Conservation (phyloP, 1,140 invertebrate species). For the Oscheius sp. region DNA sequence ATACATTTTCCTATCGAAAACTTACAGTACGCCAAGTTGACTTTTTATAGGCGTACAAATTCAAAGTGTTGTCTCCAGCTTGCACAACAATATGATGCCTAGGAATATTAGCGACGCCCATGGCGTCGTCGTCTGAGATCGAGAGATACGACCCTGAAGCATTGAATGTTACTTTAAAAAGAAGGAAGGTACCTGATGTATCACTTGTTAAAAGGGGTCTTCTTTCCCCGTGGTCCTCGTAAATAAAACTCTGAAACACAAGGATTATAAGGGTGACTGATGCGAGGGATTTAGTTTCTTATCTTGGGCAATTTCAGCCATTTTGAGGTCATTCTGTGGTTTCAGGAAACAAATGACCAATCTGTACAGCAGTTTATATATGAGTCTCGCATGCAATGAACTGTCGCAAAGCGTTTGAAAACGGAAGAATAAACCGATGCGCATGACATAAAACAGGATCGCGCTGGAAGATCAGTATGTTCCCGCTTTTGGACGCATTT, state of each 20-base stretch:
- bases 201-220: neutral
- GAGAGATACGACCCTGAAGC: neutral
- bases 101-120: neutral
- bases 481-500: too few species aligned
- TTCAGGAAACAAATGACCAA: neutral
- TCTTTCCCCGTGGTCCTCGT: neutral
- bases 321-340: neutral
- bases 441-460: neutral
- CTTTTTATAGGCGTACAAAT: slow-evolving; percentile 1
- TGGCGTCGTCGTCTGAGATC: neutral
- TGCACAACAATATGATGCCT: neutral
- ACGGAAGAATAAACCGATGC: neutral
- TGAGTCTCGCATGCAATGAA: too few species aligned
- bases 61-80: neutral
- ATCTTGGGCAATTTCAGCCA: neutral
- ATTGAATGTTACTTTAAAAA: neutral
- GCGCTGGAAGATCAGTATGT: neutral
- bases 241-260: neutral
- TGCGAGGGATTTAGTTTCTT: too few species aligned
- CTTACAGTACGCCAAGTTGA: neutral
- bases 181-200: neutral
- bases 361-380: neutral
- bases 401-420: too few species aligned
- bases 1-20: too few species aligned
- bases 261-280: too few species aligned